Evolutionary conservation across 2,113 vertebrate species (phyloP).

Genomic region (Camelus dromedarius): DNA sequence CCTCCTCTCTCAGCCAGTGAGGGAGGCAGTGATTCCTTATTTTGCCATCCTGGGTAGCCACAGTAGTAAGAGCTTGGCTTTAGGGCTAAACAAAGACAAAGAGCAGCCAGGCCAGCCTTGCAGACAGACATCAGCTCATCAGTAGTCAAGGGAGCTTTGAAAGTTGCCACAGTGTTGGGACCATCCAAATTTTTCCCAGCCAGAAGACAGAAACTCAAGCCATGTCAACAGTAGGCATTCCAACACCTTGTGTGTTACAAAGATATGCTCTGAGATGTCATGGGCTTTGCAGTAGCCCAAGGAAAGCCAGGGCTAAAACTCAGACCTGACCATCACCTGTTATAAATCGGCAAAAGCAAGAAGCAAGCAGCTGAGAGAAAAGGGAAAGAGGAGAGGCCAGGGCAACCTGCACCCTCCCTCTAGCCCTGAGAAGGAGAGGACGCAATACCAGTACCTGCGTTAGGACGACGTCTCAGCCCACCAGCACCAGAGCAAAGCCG

Average conservation of each 20-base stretch:
- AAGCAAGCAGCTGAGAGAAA: slow-evolving; percentile 25
- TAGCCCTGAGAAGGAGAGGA: slow-evolving; percentile 53
- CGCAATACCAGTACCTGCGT: slow-evolving; percentile 91
- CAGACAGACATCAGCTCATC: neutral
- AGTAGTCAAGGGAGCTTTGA: neutral
- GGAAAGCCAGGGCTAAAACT: slow-evolving; percentile 13
- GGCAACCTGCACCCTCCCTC: slow-evolving; percentile 44
- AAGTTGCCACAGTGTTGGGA: neutral
- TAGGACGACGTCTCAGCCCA: slow-evolving; percentile 95
- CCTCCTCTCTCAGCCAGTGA: neutral
- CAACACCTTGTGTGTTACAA: neutral
- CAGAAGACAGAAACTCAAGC: slow-evolving; percentile 15
- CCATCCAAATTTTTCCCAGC: neutral
- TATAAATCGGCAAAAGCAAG: neutral
- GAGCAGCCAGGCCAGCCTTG: neutral
- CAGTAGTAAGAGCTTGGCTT: neutral
- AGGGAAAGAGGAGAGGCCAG: neutral
- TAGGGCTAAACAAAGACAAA: slow-evolving; percentile 23
- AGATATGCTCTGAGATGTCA: slow-evolving; percentile 12
- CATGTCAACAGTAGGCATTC: neutral
- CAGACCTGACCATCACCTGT: neutral
- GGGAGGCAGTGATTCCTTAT: neutral
- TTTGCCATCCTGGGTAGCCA: neutral
- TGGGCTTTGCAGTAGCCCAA: neutral
- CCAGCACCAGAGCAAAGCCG: slow-evolving; percentile 97